Conservation (phyloP, 1,140 invertebrate species). For the Macrobrachium nipponense region DNA sequence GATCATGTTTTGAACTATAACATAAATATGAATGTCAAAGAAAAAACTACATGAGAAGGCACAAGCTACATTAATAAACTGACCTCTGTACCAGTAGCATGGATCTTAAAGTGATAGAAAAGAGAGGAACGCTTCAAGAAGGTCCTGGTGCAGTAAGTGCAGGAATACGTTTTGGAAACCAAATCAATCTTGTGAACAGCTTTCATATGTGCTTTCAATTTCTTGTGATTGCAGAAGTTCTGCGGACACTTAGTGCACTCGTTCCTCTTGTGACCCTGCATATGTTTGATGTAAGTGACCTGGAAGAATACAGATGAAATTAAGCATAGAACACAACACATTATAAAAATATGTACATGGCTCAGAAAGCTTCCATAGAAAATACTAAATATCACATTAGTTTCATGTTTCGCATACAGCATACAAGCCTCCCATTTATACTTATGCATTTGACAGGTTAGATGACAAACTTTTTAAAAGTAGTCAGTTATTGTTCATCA, state of each 20-base stretch:
- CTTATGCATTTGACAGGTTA: too few relatives aligned
- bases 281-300: slow-evolving; percentile 36
- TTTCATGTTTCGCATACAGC: too few relatives aligned
- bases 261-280: slow-evolving; percentile 53
- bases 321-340: neutral
- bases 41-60: neutral
- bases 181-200: slow-evolving; percentile 43
- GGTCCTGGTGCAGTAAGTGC: slow-evolving; percentile 24
- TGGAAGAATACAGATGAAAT: slow-evolving; percentile 4
- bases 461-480: too few relatives aligned
- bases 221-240: slow-evolving; percentile 48
- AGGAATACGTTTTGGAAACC: slow-evolving; percentile 42
- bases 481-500: too few relatives aligned
- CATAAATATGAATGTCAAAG: neutral
- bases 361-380: neutral
- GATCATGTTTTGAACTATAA: too few relatives aligned
- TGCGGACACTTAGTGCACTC: slow-evolving; percentile 40
- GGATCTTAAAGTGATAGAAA: slow-evolving; percentile 46
- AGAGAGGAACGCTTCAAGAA: slow-evolving; percentile 53
- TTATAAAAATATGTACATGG: neutral
- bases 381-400: too few relatives aligned
- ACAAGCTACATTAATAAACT: slow-evolving; percentile 12
- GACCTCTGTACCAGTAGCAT: slow-evolving; percentile 37
- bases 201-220: slow-evolving; percentile 53
- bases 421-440: too few relatives aligned